These are phyloP conservation scores for Colossoma macropomum DNA, from an alignment of 2,113 vertebrate genomes.

Conservation along the genomic window DNA sequence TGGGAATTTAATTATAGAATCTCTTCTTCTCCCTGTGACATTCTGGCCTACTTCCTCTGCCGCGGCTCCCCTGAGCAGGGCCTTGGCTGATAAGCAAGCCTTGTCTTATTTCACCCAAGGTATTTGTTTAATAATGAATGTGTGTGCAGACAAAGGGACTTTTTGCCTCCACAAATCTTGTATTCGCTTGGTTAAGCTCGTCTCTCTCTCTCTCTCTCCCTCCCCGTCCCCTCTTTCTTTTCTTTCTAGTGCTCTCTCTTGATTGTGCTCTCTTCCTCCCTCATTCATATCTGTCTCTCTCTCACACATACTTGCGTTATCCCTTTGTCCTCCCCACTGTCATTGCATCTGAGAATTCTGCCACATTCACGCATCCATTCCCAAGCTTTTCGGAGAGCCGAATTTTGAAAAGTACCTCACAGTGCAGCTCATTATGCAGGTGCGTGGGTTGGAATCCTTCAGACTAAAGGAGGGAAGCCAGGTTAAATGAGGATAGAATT, in stretches of 20 bases:
- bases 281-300: neutral
- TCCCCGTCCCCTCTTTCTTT: neutral
- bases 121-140: conserved; percentile 65
- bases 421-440: neutral
- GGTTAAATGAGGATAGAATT: conserved; percentile 23
- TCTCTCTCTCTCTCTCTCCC: neutral
- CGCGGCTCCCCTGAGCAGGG: conserved; percentile 42
- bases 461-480: neutral
- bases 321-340: conserved; percentile 15
- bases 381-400: conserved; percentile 15
- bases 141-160: conserved; percentile 37
- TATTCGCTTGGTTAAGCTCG: conserved; percentile 7
- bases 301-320: neutral
- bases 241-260: neutral
- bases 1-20: conserved; percentile 63
- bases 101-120: conserved; percentile 57
- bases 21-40: conserved; percentile 50
- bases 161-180: conserved; percentile 32
- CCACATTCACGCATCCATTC: neutral
- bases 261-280: neutral
- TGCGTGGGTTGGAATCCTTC: neutral
- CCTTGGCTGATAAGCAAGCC: conserved; percentile 51
- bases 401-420: conserved; percentile 21
- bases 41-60: conserved; percentile 56
- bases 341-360: conserved; percentile 37